Base-by-base conservation (phyloP, 2,888 invertebrate species). In the Sphinx pinastri region DNA sequence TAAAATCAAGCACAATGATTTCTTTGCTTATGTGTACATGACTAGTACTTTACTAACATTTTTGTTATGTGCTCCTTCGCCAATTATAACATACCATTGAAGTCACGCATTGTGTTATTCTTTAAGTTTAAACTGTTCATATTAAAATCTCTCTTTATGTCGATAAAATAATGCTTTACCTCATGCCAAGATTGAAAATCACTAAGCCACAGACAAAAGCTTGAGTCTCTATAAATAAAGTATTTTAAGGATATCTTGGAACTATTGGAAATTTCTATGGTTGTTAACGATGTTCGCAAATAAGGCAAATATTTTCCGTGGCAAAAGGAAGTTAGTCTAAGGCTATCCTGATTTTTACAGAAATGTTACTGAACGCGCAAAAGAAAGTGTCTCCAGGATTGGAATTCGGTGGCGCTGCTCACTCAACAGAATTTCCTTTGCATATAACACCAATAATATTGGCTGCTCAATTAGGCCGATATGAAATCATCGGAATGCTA, bases 401-500 rank as follows among this genome's bases (percentile, higher is more conserved):
- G 71, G 90, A 90, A 72, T 87, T 84, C 71, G 85, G 84, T 38
- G 90, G 89, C 6, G 79, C 82, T n/a, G 82, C 83, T 4, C 87
- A 89, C 76, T 90, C 90, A 0, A 76, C 95, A 0, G 95, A 96
- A 79, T 97, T 96, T 84, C 95, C 96, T 0, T 95, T 95, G 14
- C 95, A 96, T 81, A 93, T 96, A 10, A 97, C 96, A 0, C 97
- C 97, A 0, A 86, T 97, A 47, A 95, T 96, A 67, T 89, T 97
- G 14, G 96, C 97, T 12, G 96, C 97, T 6, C 96, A 96, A 80
- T 94, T 94, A 77, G 96, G 96, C 10, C 95, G 96, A 81, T 96
- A 95, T 80, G 96, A 97, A 81, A 95, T 96, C 59, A 95, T 97
- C 60, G 94, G 95, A 76, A 87, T 96, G 82, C 92, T 97, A 69